phyloP scores from a whole-genome alignment of 2,113 vertebrate species.

The Mohoua ochrocephala region DNA sequence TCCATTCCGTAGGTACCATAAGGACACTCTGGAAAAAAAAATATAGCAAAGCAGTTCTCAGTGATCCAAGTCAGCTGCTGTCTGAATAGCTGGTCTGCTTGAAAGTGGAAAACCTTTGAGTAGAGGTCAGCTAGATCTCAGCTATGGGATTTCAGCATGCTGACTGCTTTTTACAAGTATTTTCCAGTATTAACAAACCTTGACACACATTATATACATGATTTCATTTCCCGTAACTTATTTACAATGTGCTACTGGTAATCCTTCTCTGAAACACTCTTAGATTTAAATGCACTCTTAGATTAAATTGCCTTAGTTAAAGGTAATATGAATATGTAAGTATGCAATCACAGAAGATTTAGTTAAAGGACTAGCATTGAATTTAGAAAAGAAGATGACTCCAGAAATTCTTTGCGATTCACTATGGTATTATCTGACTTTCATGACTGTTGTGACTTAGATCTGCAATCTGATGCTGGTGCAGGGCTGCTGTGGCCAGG shows the following conservation, averaged over 20 bases:
- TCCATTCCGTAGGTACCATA: slow-evolving; percentile 91
- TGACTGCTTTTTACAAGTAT: neutral
- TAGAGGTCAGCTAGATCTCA: neutral
- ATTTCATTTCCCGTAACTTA: neutral
- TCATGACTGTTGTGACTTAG: no score
- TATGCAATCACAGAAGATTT: neutral
- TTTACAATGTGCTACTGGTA: neutral
- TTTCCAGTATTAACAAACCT: neutral
- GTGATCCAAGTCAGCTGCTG: neutral
- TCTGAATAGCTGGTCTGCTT: neutral
- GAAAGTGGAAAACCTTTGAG: neutral
- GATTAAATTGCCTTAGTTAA: neutral
- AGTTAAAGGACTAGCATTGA: neutral
- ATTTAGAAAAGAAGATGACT: neutral
- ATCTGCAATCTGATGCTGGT: neutral
- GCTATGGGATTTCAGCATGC: neutral
- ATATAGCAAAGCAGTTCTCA: neutral
- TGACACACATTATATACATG: neutral
- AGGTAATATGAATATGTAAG: neutral
- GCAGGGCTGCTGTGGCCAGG: fast-evolving
- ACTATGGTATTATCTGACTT: neutral
- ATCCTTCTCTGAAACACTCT: neutral
- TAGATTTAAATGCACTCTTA: neutral
- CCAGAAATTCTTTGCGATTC: neutral
- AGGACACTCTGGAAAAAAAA: slow-evolving; percentile 80